A percentile compares a stretch with the other conserved stretches of the same genome.
phyloP scores from a whole-genome alignment of 2,888 invertebrate genomes.

The Nomada goodeniana region DNA sequence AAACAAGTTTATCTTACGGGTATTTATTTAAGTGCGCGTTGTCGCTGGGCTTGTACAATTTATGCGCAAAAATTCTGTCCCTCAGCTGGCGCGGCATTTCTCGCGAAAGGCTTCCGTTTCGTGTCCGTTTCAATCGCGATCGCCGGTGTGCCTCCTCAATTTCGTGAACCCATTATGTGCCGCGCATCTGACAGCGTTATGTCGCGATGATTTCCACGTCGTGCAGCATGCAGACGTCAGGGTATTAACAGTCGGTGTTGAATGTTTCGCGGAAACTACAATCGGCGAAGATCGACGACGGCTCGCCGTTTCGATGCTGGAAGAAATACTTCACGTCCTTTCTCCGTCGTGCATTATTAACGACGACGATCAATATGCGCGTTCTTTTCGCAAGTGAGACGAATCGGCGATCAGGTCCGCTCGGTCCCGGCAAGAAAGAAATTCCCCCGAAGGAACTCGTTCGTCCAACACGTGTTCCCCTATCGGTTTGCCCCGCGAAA shows the following conservation, averaged over 20 bases:
- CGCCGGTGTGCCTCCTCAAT: background rate
- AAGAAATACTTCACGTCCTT: no score
- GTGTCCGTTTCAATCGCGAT: background rate
- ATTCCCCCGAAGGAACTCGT: constrained; percentile 55
- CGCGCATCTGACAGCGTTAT: no score
- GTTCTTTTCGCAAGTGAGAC: constrained; percentile 67
- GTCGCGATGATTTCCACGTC: no score
- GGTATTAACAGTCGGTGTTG: no score
- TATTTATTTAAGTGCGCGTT: constrained; percentile 35
- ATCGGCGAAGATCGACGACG: no score
- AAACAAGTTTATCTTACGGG: constrained; percentile 50
- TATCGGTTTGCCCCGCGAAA: constrained; percentile 65
- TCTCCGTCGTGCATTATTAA: constrained; percentile 56
- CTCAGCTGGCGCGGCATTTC: background rate
- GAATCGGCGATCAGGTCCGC: constrained; percentile 66
- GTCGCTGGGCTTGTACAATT: constrained; percentile 22
- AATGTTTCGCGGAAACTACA: no score
- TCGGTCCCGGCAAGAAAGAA: constrained; percentile 40
- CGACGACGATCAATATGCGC: constrained; percentile 70
- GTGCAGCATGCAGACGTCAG: no score
- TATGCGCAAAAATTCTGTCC: constrained; percentile 24
- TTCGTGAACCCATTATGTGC: background rate
- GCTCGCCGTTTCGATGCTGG: no score
- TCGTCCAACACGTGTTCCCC: constrained; percentile 52
- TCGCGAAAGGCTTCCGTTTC: constrained; percentile 4